phyloP scores from a whole-genome alignment of 2,888 invertebrate genomes.

The Junonia oenone region DNA sequence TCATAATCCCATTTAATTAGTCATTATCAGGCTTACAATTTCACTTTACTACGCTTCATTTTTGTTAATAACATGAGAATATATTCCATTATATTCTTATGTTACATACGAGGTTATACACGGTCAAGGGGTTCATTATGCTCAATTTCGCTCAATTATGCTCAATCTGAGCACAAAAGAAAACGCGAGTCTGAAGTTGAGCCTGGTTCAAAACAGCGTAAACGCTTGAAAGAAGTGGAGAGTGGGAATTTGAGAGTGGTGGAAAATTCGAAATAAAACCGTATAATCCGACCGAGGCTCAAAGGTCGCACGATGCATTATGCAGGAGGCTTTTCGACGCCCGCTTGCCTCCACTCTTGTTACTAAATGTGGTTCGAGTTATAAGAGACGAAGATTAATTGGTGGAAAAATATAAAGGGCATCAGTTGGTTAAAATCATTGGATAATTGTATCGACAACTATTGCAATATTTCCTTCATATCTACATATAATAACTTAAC shows the following conservation, averaged over 20 bases:
- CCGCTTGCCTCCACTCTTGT: conserved; percentile 38
- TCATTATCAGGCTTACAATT: no score
- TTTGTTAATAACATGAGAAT: background rate
- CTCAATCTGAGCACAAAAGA: background rate
- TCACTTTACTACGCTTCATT: no score
- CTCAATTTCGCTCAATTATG: background rate
- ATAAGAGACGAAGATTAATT: background rate
- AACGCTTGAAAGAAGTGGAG: conserved; percentile 23
- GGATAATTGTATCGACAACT: no score
- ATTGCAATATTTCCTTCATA: no score
- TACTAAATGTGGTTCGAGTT: conserved; percentile 7
- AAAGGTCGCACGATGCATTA: conserved; percentile 61
- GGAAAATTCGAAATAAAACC: conserved; percentile 47
- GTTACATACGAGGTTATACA: background rate
- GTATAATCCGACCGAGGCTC: conserved; percentile 47
- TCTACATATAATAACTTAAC: no score
- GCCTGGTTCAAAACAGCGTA: conserved; percentile 9
- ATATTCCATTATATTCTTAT: background rate
- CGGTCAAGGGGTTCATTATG: conserved; percentile 1
- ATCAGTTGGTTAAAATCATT: no score
- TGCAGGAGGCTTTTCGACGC: conserved; percentile 59
- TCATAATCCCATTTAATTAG: no score
- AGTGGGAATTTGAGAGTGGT: conserved; percentile 36
- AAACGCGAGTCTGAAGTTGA: background rate
- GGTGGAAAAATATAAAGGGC: no score